Percentiles rank a stretch among this genome's conserved stretches.
Conservation (phyloP, 2,113 vertebrate genomes). For the Ictalurus furcatus region DNA sequence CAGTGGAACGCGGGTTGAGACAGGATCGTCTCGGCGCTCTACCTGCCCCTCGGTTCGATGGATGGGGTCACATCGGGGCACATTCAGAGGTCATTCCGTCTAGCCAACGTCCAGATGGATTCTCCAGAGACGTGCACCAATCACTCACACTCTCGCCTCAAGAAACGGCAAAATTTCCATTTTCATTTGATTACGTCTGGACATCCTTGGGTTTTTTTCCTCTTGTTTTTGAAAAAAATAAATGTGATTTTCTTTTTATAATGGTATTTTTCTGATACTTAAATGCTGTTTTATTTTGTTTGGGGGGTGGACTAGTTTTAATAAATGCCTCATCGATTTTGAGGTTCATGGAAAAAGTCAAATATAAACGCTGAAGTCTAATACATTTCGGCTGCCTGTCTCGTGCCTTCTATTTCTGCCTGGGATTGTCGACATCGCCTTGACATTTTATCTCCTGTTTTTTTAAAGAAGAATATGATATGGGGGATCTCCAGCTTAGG, state of each 20-base stretch:
- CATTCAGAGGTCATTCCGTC: conserved; percentile 53
- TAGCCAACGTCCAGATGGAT: conserved; percentile 58
- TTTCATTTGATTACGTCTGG: conserved; percentile 22
- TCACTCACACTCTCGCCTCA: conserved; percentile 27
- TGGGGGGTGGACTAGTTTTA: background rate
- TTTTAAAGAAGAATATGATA: background rate
- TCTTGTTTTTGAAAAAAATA: conserved; percentile 23
- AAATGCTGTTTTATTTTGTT: background rate
- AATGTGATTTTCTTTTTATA: background rate
- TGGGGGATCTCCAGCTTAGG: background rate
- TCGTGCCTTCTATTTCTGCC: background rate
- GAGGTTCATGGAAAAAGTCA: background rate
- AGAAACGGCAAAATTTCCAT: conserved; percentile 25
- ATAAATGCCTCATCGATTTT: background rate
- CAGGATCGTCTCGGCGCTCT: background rate
- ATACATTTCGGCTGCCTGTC: background rate
- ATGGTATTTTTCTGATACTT: background rate
- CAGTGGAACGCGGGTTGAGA: background rate
- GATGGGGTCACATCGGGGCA: conserved; percentile 35
- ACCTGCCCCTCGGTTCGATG: conserved; percentile 33
- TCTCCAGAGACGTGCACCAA: conserved; percentile 44
- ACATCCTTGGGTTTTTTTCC: background rate
- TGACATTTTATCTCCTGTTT: background rate
- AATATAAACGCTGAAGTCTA: background rate
- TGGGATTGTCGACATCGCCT: background rate